Evolutionary conservation across 2,113 vertebrate genomes (phyloP), one percentile per base, ranked within the genome.

Genomic region (Alectura lathami): DNA sequence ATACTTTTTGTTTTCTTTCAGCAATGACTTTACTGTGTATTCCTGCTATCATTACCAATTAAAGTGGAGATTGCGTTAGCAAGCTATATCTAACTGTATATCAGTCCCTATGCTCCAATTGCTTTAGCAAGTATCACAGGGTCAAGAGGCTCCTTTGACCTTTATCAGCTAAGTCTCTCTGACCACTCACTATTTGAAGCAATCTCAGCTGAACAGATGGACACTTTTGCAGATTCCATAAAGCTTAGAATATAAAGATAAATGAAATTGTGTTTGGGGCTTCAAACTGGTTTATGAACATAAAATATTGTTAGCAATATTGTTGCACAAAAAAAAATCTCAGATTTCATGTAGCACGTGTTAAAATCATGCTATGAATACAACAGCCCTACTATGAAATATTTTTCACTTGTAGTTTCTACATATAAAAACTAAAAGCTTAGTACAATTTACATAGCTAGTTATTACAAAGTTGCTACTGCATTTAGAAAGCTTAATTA

Each of bases 181-280:
- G 98, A 95, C 97, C 97, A 97, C 95, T 98, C 96, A 92, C 95
- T 94, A 96, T 96, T 97, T 94, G 96, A 97, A 85, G 98, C 98
- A 98, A 98, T 97, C 97, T 98, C 97, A 73, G 95, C 97, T 96
- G 98, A 99, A 99, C 98, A 99, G 98, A 99, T 99, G 98, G 98
- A 98, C 97, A 96, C 78, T 96, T 97, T 96, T 97, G 98, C 83
- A 96, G 95, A 96, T 96, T 96, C 97, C 96, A 97, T 96, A 96
- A 96, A 96, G 95, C 97, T 91, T 82, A 96, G 91, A 97, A 98
- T 97, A 98, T 97, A 97, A 98, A 98, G 97, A 98, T 97, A 98
- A 98, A 98, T 97, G 95, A 97, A 97, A 98, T 95, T 85, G 93
- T 83, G 83, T 93, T 97, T 94, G 83, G 81, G 91, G 66, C 91